Percentiles rank a stretch among this genome's conserved stretches.
These are phyloP conservation scores for Tauraco erythrolophus DNA, from an alignment of 2,113 vertebrate species.

Conservation along the genomic window DNA sequence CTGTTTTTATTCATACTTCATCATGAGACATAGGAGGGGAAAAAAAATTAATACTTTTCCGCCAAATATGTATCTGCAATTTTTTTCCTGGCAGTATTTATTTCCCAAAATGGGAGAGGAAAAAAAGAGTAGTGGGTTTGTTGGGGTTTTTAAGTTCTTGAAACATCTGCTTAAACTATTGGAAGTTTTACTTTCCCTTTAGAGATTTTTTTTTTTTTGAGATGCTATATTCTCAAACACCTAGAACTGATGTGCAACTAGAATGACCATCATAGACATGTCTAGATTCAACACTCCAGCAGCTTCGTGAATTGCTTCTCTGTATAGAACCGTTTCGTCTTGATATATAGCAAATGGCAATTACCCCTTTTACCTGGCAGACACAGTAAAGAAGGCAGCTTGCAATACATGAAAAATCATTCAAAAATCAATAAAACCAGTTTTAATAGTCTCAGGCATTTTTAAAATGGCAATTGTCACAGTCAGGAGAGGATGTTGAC, in stretches of 20 bases:
- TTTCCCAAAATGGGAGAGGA: neutral
- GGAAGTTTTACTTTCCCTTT: constrained; percentile 38
- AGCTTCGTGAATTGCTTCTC: neutral
- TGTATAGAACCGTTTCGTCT: rapidly evolving
- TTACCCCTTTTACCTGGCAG: neutral
- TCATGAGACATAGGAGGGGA: neutral
- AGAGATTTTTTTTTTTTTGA: constrained; percentile 24
- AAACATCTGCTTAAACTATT: constrained; percentile 54
- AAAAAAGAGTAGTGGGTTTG: too few relatives aligned
- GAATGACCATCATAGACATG: neutral
- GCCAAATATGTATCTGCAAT: constrained; percentile 47
- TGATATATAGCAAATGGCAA: neutral
- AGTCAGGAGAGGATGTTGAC: neutral
- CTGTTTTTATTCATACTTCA: constrained; percentile 51
- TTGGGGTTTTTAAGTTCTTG: neutral
- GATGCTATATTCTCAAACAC: constrained; percentile 18
- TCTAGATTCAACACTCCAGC: neutral
- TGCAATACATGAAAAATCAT: neutral
- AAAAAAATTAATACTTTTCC: neutral
- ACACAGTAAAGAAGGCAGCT: rapidly evolving
- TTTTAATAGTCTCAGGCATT: neutral
- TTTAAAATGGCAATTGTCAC: neutral
- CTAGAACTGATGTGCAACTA: constrained; percentile 48
- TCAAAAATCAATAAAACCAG: neutral
- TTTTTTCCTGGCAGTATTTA: constrained; percentile 63